Conservation (phyloP, 2,797 vertebrate genomes). For the Telmatherina bonti region DNA sequence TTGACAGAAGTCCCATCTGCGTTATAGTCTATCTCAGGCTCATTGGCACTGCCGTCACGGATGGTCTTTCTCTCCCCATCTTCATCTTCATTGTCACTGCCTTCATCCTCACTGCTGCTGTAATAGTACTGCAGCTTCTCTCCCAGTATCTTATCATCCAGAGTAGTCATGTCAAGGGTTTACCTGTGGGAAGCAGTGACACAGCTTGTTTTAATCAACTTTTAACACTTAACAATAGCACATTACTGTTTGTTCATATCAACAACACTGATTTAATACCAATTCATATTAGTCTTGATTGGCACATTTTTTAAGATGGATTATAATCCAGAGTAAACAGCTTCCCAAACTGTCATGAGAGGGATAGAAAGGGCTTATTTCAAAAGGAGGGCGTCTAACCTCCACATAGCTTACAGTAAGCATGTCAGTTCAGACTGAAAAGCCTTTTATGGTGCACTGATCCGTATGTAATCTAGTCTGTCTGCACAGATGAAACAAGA, state of each 20-base stretch:
- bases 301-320: background rate
- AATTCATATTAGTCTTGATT: background rate
- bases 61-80: conserved; percentile 80
- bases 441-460: conserved; percentile 33
- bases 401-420: conserved; percentile 31
- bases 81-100: conserved; percentile 92
- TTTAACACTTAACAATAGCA: background rate
- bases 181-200: conserved; percentile 29
- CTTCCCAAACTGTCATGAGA: conserved; percentile 4
- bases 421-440: conserved; percentile 26
- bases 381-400: conserved; percentile 42
- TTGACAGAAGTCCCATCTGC: conserved; percentile 92
- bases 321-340: conserved; percentile 39
- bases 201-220: too few species aligned
- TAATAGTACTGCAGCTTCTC: conserved; percentile 99
- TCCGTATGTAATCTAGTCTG: conserved; percentile 16
- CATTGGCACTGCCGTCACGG: conserved; percentile 65
- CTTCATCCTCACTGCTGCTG: conserved; percentile 97
- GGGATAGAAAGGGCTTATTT: conserved; percentile 14
- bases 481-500: conserved; percentile 37
- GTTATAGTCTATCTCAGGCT: conserved; percentile 85
- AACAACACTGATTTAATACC: too few species aligned
- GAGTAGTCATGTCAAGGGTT: conserved; percentile 88
- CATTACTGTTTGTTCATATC: conserved; percentile 1
- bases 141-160: conserved; percentile 95